These are phyloP conservation scores for Oncorhynchus nerka DNA, from an alignment of 2,113 vertebrate species.

Conservation along the genomic window DNA sequence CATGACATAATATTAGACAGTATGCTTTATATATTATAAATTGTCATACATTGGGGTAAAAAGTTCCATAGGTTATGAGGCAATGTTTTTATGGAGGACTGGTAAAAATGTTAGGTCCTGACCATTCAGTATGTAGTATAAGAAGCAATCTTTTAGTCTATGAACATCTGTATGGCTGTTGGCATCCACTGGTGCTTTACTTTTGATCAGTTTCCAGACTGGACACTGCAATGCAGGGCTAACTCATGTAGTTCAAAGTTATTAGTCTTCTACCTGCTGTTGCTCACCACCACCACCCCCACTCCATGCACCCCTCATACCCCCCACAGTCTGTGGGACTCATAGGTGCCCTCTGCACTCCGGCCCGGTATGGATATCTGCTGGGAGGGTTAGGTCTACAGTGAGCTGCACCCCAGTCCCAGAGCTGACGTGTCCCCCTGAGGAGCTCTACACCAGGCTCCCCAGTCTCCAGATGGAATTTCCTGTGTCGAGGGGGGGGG, in stretches of 20 bases:
- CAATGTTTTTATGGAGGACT: not conserved
- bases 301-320: not conserved
- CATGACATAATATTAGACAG: too few relatives aligned
- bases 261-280: not conserved
- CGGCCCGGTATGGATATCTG: not conserved
- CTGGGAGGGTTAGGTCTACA: not conserved
- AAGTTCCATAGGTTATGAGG: not conserved
- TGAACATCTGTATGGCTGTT: not conserved
- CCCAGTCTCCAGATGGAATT: constrained; percentile 45
- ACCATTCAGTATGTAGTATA: not conserved
- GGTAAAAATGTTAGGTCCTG: not conserved
- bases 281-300: not conserved
- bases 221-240: not conserved
- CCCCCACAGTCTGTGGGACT: not conserved
- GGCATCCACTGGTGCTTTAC: not conserved
- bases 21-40: too few relatives aligned
- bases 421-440: not conserved
- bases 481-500: constrained; percentile 39
- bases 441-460: not conserved
- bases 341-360: not conserved
- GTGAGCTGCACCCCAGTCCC: constrained; percentile 1
- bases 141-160: not conserved
- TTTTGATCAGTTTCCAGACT: not conserved
- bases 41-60: too few relatives aligned
- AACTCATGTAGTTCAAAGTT: not conserved